Percentiles rank a stretch among this genome's conserved stretches.
phyloP scores from a whole-genome alignment of 2,888 invertebrate species.

The Archaeoteleia sp. region DNA sequence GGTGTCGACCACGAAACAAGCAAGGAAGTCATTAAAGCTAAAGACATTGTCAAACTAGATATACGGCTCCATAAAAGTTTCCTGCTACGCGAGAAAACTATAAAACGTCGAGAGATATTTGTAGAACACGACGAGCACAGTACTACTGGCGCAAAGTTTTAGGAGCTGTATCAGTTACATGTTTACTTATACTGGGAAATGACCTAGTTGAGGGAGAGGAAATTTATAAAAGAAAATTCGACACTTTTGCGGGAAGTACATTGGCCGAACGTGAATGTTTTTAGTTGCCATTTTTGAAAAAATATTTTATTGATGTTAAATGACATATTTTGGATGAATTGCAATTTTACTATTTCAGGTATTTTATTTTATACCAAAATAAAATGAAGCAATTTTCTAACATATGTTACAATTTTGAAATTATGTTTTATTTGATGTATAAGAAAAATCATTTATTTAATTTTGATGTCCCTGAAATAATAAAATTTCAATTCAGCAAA shows the following conservation, averaged over 20 bases:
- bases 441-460: too few species aligned
- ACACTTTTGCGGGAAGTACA: neutral
- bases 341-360: too few species aligned
- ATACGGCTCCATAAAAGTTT: constrained; percentile 37
- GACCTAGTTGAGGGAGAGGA: constrained; percentile 9
- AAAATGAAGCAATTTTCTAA: too few species aligned
- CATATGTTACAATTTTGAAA: too few species aligned
- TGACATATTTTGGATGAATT: too few species aligned
- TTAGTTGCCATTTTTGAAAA: too few species aligned
- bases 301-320: too few species aligned
- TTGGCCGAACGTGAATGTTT: neutral
- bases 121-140: constrained; percentile 30
- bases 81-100: constrained; percentile 35
- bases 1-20: constrained; percentile 9
- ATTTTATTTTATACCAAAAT: too few species aligned
- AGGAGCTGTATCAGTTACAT: constrained; percentile 25
- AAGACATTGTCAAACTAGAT: constrained; percentile 39
- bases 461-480: too few species aligned
- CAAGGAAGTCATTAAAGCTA: constrained; percentile 11
- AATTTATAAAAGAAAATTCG: constrained; percentile 17
- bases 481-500: too few species aligned
- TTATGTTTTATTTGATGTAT: too few species aligned
- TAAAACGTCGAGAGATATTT: constrained; percentile 35
- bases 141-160: constrained; percentile 22
- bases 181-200: constrained; percentile 21